Conservation (phyloP, 2,113 vertebrate genomes). For the Phylloscopus trochilus region DNA sequence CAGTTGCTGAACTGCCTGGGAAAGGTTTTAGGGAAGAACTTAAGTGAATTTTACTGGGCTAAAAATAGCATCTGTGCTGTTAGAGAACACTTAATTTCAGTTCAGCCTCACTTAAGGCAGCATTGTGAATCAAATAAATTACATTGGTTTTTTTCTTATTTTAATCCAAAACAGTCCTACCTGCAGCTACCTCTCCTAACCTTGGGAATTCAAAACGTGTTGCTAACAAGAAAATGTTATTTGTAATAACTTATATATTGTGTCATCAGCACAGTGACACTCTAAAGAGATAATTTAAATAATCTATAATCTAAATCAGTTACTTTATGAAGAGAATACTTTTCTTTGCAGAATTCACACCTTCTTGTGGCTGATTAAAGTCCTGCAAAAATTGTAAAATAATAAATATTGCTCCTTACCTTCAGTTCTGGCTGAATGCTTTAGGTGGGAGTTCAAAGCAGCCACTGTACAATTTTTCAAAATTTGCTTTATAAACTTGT, state of each 20-base stretch:
- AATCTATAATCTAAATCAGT: background rate
- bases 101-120: background rate
- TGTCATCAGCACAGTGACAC: background rate
- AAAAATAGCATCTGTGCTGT: background rate
- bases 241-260: background rate
- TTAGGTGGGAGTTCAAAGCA: background rate
- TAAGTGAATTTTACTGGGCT: background rate
- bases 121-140: background rate
- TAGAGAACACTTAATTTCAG: background rate
- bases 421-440: background rate
- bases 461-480: background rate
- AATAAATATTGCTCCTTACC: background rate
- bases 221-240: background rate
- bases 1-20: background rate
- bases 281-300: background rate
- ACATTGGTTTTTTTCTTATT: background rate
- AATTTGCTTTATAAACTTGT: background rate
- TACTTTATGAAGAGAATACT: background rate
- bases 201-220: background rate
- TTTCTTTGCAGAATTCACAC: background rate
- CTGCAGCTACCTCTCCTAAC: background rate
- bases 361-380: background rate
- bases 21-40: background rate
- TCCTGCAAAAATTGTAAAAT: background rate
- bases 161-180: background rate